A percentile compares a stretch with the other conserved stretches of the same genome.
Conservation (phyloP, 2,113 vertebrate species). For the Callipepla californica region DNA sequence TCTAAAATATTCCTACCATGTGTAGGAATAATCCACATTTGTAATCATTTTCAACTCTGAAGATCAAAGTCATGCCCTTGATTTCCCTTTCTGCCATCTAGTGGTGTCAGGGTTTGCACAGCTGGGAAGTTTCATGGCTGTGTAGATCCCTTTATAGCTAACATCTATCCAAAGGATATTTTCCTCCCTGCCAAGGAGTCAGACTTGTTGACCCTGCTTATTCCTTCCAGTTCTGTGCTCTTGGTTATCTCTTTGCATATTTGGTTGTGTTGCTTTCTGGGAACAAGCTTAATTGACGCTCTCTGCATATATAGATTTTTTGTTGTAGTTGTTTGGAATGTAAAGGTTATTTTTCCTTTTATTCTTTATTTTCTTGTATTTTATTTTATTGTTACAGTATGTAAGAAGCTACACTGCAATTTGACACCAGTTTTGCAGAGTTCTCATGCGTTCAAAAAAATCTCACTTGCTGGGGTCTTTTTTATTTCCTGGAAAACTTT, state of each 20-base stretch:
- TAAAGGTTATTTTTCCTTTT: not conserved
- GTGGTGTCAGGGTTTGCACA: not conserved
- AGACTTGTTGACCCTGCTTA: not conserved
- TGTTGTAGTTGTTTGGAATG: not conserved
- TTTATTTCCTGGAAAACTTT: not conserved
- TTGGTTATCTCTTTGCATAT: not conserved
- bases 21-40: not conserved
- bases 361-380: not conserved
- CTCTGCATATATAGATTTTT: not conserved
- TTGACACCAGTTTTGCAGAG: not conserved
- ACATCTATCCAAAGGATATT: not conserved
- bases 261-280: not conserved
- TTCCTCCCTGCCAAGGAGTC: not conserved
- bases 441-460: not conserved
- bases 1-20: not conserved
- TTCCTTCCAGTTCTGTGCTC: not conserved
- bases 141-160: not conserved
- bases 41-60: rapidly evolving
- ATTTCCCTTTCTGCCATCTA: not conserved
- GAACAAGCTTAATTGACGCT: not conserved
- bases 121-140: not conserved
- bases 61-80: not conserved
- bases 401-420: not conserved
- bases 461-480: not conserved
- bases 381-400: not conserved